Evolutionary conservation across 2,113 vertebrate species (phyloP).

Genomic region (Delphinus delphis): DNA sequence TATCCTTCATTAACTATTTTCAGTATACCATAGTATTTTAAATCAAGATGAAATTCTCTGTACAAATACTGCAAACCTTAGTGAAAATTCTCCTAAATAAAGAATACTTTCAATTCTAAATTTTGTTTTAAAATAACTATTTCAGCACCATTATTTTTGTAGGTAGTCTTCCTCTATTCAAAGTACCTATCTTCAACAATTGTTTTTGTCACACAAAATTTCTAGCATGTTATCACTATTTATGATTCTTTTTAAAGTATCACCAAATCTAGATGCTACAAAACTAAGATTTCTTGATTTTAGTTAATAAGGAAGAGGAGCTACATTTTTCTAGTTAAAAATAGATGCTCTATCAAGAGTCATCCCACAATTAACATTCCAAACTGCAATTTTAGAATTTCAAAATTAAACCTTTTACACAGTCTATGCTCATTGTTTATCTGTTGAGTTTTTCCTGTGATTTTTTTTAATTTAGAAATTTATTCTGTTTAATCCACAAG

Average conservation of each 20-base stretch:
- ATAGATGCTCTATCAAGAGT: background rate
- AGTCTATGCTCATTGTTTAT: background rate
- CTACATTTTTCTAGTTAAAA: background rate
- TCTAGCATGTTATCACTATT: background rate
- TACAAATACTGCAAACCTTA: background rate
- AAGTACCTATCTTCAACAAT: background rate
- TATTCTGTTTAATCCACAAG: too few relatives aligned
- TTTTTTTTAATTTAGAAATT: too few relatives aligned
- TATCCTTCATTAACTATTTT: background rate
- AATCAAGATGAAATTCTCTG: background rate
- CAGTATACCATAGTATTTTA: background rate
- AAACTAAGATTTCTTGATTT: background rate
- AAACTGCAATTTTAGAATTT: background rate
- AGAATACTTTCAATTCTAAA: background rate
- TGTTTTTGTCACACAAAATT: background rate
- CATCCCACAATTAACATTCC: background rate
- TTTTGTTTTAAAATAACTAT: background rate
- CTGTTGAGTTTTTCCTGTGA: background rate
- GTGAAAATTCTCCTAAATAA: background rate
- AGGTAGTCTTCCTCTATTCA: background rate
- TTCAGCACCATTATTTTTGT: background rate
- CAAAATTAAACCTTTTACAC: background rate
- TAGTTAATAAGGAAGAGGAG: background rate
- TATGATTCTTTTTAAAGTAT: background rate
- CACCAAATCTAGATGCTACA: background rate